Evolutionary conservation across 2,797 vertebrate genomes (phyloP).

Genomic region (Fratercula arctica): DNA sequence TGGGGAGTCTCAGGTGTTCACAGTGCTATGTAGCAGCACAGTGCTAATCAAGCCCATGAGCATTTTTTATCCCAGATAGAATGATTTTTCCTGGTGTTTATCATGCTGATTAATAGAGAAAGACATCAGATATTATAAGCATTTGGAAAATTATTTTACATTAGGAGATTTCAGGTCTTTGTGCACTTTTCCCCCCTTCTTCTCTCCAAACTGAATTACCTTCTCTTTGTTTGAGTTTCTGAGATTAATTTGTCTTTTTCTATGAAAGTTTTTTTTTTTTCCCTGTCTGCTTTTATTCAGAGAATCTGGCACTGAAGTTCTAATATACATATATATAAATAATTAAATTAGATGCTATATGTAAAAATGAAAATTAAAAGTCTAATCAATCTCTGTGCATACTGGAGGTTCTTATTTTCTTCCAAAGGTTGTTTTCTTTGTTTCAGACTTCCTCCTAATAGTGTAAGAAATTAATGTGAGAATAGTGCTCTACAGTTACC

Average conservation of each 20-base stretch:
- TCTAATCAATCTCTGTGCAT: not conserved
- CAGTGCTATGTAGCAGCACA: fast-evolving
- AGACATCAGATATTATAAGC: not conserved
- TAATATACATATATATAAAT: not conserved
- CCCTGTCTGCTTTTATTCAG: not conserved
- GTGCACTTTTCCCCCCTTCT: not conserved
- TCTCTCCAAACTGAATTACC: not conserved
- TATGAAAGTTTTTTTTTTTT: not conserved
- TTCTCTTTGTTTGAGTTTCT: not conserved
- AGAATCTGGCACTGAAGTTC: not conserved
- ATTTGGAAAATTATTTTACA: not conserved
- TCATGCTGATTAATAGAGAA: not conserved
- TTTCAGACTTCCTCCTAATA: not conserved
- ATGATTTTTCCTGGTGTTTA: not conserved
- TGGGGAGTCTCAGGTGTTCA: not conserved
- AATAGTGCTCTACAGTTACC: not conserved
- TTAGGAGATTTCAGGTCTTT: not conserved
- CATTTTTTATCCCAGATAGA: not conserved
- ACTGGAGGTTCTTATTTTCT: not conserved
- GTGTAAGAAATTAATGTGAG: not conserved
- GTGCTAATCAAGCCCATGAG: not conserved
- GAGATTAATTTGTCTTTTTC: not conserved
- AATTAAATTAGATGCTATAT: not conserved
- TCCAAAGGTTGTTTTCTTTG: not conserved
- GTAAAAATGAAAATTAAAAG: not conserved